These are phyloP conservation scores for Ammodytes dubius DNA, from an alignment of 2,113 vertebrate genomes.

Conservation along the genomic window DNA sequence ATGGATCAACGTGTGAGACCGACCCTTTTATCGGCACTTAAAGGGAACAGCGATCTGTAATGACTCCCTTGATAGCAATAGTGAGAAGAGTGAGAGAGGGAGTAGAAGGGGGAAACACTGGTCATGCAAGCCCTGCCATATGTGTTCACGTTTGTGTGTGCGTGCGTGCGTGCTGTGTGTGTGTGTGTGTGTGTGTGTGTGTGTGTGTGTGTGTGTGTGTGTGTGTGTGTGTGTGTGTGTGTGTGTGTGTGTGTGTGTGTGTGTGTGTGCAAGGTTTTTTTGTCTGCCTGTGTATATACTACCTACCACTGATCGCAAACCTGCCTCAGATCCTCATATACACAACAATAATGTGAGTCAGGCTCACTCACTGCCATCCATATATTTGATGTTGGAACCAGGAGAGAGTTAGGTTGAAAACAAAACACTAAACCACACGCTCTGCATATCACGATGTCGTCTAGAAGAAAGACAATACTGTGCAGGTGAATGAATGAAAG, in stretches of 20 bases:
- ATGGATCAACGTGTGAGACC: conserved; percentile 53
- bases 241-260: too few relatives aligned
- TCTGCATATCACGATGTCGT: neutral
- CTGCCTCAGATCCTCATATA: conserved; percentile 35
- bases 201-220: neutral
- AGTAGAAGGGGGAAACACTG: conserved; percentile 35
- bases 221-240: neutral
- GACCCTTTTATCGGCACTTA: conserved; percentile 75
- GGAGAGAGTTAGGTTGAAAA: neutral
- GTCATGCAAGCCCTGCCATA: conserved; percentile 31
- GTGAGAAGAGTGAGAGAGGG: conserved; percentile 52
- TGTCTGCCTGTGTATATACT: conserved; percentile 26
- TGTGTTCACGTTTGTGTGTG: conserved; percentile 3
- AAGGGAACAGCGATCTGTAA: conserved; percentile 65
- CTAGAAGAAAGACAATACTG: neutral
- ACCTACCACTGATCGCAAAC: conserved; percentile 4
- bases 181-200: neutral
- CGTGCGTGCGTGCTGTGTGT: neutral
- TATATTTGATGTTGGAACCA: conserved; percentile 25
- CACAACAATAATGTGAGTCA: conserved; percentile 38
- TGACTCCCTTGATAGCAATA: conserved; percentile 68
- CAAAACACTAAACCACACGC: neutral
- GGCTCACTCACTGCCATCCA: conserved; percentile 30
- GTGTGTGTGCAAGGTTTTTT: neutral
- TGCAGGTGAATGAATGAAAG: neutral